These are phyloP conservation scores for Gastrophryne carolinensis DNA, from an alignment of 2,797 vertebrate genomes.

Conservation along the genomic window DNA sequence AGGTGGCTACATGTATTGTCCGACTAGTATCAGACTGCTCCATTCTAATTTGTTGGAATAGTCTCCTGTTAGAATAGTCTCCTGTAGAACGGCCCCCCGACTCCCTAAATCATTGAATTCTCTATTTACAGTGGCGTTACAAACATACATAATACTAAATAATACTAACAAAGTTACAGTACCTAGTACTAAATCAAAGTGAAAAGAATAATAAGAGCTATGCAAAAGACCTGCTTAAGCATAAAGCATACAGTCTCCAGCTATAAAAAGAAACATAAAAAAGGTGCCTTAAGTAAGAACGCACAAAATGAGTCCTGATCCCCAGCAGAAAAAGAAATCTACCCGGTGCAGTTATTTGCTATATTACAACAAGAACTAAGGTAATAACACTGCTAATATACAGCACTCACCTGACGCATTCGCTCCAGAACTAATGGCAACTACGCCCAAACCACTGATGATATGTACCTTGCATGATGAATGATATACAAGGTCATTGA, in stretches of 20 bases:
- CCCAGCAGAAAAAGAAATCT: conserved; percentile 58
- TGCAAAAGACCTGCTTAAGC: conserved; percentile 94
- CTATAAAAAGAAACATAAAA: conserved; percentile 65
- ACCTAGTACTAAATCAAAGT: conserved; percentile 61
- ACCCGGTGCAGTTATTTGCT: conserved; percentile 59
- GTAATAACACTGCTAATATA: conserved; percentile 66
- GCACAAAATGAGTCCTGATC: conserved; percentile 64
- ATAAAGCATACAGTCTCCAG: conserved; percentile 68
- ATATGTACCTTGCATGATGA: conserved; percentile 61
- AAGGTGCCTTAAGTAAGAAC: conserved; percentile 69
- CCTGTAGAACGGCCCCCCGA: not conserved
- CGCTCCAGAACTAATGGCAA: conserved; percentile 66
- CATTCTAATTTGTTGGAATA: not conserved
- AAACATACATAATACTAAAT: conserved; percentile 63
- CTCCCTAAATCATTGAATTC: not conserved
- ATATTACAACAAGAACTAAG: conserved; percentile 66
- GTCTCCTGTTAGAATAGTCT: not conserved
- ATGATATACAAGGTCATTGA: conserved; percentile 1
- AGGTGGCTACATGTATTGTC: not conserved
- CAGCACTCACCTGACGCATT: conserved; percentile 62
- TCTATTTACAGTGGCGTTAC: conserved; percentile 63
- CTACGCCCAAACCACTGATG: conserved; percentile 64
- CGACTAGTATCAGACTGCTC: not conserved
- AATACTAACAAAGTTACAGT: conserved; percentile 61
- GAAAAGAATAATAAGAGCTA: conserved; percentile 64